Evolutionary conservation across 2,797 vertebrate genomes (phyloP).

Genomic region (Naso thynnoides): DNA sequence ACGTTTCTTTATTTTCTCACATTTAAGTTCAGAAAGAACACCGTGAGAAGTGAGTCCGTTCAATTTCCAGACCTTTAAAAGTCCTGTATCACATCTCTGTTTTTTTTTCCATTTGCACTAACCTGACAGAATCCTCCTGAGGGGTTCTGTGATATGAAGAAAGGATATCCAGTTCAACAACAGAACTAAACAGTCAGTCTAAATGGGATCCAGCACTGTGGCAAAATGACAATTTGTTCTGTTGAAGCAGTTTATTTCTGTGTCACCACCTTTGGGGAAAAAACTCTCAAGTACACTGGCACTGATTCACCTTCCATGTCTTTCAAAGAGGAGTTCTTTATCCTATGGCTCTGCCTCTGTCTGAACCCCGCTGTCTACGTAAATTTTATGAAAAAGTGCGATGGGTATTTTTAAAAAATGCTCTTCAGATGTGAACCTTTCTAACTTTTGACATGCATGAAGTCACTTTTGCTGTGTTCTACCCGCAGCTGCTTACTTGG

Average conservation of each 20-base stretch:
- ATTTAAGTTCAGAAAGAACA: background rate
- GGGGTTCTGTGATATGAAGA: constrained; percentile 2
- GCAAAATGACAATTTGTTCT: constrained; percentile 30
- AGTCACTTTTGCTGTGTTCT: constrained; percentile 9
- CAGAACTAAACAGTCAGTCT: constrained; percentile 6
- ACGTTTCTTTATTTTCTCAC: too few species aligned
- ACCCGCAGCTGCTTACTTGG: constrained; percentile 27
- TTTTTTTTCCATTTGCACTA: constrained; percentile 34
- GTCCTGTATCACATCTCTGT: constrained; percentile 4
- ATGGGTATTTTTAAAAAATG: background rate
- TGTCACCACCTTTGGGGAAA: constrained; percentile 7
- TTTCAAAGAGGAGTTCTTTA: constrained; percentile 32
- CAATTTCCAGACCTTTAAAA: background rate
- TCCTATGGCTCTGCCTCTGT: constrained; percentile 14
- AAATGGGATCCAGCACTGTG: constrained; percentile 17
- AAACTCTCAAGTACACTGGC: constrained; percentile 17
- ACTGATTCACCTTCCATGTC: constrained; percentile 25
- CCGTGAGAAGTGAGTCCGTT: background rate
- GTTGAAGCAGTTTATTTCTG: constrained; percentile 20
- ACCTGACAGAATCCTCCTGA: constrained; percentile 3
- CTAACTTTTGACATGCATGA: constrained; percentile 19
- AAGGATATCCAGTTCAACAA: background rate
- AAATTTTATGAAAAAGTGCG: constrained; percentile 28
- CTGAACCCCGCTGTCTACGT: constrained; percentile 22
- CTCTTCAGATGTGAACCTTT: constrained; percentile 13